phyloP scores from a whole-genome alignment of 1,140 invertebrate genomes.

The Philaenus spumarius region DNA sequence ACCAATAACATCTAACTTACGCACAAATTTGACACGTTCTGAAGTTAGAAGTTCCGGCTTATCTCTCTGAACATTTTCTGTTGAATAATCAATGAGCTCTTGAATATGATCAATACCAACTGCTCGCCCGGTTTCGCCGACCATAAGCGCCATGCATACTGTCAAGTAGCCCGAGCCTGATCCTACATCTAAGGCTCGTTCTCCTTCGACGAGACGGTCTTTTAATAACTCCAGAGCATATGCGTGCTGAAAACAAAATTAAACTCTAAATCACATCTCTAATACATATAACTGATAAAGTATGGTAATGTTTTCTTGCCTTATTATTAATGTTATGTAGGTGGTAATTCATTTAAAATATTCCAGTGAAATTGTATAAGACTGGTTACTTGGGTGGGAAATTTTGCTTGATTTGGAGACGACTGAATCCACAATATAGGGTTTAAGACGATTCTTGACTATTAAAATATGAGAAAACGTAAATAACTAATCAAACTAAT shows the following conservation, averaged over 20 bases:
- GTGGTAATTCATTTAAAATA: too few relatives aligned
- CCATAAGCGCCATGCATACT: conserved; percentile 87
- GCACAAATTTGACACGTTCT: conserved; percentile 60
- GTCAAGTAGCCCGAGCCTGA: conserved; percentile 94
- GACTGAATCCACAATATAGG: too few relatives aligned
- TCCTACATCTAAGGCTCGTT: conserved; percentile 85
- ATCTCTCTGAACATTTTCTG: conserved; percentile 69
- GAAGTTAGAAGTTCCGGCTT: conserved; percentile 57
- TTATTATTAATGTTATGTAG: too few relatives aligned
- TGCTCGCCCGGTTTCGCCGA: conserved; percentile 65
- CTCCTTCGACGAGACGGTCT: conserved; percentile 72
- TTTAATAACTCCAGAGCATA: conserved; percentile 86
- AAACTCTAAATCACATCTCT: too few relatives aligned
- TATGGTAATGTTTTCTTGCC: too few relatives aligned
- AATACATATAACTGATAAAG: too few relatives aligned
- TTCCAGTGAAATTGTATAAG: too few relatives aligned
- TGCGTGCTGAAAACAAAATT: conserved; percentile 61
- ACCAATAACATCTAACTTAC: conserved; percentile 40
- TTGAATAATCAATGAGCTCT: conserved; percentile 69
- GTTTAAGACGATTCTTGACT: too few relatives aligned
- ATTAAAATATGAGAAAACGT: too few relatives aligned
- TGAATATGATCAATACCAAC: conserved; percentile 92
- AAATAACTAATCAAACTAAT: too few relatives aligned
- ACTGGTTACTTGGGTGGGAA: too few relatives aligned
- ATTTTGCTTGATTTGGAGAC: too few relatives aligned